Conservation (phyloP, 1,140 invertebrate genomes). For the Bombus cullumanus region DNA sequence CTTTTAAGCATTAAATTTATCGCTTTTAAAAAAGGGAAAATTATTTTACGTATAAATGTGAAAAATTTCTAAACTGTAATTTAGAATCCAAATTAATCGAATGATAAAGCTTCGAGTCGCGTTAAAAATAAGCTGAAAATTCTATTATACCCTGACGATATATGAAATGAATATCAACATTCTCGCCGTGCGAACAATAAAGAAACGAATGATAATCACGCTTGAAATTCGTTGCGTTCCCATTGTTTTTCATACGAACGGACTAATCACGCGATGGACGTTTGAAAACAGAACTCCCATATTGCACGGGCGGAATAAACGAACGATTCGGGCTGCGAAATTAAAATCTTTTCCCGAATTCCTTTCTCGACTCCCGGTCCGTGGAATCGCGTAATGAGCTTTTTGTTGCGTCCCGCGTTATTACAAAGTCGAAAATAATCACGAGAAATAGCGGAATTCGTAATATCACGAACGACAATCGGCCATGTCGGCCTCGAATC, state of each 20-base stretch:
- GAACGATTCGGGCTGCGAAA: slow-evolving; percentile 1
- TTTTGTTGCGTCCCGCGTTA: background rate
- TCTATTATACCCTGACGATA: background rate
- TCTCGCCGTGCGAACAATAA: background rate
- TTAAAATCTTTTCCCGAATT: slow-evolving; percentile 29
- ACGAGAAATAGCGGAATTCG: background rate
- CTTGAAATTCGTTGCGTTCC: background rate
- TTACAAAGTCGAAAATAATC: slow-evolving; percentile 15
- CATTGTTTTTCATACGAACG: background rate
- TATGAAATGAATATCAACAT: background rate
- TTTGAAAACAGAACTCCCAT: background rate
- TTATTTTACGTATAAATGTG: too few relatives aligned
- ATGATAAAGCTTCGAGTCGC: background rate
- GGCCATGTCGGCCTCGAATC: too few relatives aligned
- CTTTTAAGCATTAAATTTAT: background rate
- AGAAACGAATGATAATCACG: background rate
- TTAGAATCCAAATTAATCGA: background rate
- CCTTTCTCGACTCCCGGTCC: background rate
- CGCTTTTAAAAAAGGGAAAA: too few relatives aligned
- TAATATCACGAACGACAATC: background rate
- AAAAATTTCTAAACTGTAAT: background rate
- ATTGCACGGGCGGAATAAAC: slow-evolving; percentile 4
- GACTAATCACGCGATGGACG: slow-evolving; percentile 2
- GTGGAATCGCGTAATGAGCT: slow-evolving; percentile 23
- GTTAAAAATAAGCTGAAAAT: background rate